phyloP scores from a whole-genome alignment of 1,140 invertebrate species.

The Lamellibrachia luymesi region DNA sequence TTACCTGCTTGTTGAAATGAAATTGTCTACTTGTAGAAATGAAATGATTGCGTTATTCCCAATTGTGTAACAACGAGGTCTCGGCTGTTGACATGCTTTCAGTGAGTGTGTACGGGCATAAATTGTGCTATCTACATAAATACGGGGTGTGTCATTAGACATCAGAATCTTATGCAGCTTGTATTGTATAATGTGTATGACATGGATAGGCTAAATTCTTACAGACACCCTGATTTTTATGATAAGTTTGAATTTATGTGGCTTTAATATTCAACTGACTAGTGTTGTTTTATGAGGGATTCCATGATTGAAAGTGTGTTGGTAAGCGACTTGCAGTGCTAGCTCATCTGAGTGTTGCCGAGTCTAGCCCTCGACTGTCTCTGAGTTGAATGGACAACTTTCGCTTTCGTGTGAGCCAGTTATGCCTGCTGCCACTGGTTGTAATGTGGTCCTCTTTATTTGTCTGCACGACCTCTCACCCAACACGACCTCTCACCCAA shows the following conservation, averaged over 20 bases:
- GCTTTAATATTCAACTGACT: background rate
- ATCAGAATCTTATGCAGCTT: background rate
- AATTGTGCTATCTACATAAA: background rate
- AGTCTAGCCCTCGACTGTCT: background rate
- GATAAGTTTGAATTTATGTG: background rate
- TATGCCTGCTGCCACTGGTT: background rate
- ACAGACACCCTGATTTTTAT: background rate
- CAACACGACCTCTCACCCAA: background rate
- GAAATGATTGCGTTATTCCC: background rate
- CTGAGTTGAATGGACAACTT: slow-evolving; percentile 4
- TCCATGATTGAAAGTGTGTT: too few species aligned
- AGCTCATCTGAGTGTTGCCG: background rate
- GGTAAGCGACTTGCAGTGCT: too few species aligned
- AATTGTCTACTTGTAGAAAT: background rate
- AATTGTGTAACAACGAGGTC: background rate
- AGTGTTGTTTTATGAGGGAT: background rate
- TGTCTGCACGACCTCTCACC: background rate
- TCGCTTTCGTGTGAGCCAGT: background rate
- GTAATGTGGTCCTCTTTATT: background rate
- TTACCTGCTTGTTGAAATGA: background rate
- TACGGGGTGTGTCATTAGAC: background rate
- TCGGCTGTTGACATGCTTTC: background rate
- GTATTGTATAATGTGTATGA: background rate
- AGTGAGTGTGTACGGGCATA: background rate
- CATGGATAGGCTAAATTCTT: background rate